Percentiles rank a stretch among this genome's conserved stretches.
These are phyloP conservation scores for Pseudocheirus occidentalis DNA, from an alignment of 2,797 vertebrate species.

Conservation along the genomic window DNA sequence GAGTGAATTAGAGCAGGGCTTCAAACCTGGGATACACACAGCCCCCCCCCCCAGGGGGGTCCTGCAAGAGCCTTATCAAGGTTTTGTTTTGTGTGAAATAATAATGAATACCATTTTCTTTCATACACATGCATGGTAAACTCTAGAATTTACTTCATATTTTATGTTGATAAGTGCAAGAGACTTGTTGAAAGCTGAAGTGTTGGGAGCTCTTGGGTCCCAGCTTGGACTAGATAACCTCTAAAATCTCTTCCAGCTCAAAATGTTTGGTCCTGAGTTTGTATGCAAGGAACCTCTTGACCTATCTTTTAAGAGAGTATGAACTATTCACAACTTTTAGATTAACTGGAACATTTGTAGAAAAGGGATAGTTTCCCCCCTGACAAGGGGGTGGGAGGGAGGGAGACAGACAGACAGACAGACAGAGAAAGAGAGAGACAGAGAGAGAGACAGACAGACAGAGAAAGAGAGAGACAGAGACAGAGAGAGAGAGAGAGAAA, in stretches of 20 bases:
- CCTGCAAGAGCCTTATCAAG: neutral
- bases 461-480: no score
- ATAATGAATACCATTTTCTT: neutral
- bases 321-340: constrained; percentile 3
- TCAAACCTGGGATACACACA: neutral
- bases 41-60: no score
- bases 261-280: neutral
- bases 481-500: no score
- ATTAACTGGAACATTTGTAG: constrained; percentile 26
- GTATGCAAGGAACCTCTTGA: constrained; percentile 25
- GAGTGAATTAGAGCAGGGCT: neutral
- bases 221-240: neutral
- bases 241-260: neutral
- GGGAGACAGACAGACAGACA: no score
- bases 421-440: no score
- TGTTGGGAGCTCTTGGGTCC: neutral
- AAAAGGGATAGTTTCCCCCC: neutral
- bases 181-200: neutral
- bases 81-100: neutral
- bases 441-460: no score
- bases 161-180: neutral
- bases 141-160: neutral
- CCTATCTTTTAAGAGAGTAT: constrained; percentile 5
- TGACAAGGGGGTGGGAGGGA: no score
- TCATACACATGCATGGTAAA: neutral